Conservation (phyloP, 2,113 vertebrate species). For the Chroicocephalus ridibundus region DNA sequence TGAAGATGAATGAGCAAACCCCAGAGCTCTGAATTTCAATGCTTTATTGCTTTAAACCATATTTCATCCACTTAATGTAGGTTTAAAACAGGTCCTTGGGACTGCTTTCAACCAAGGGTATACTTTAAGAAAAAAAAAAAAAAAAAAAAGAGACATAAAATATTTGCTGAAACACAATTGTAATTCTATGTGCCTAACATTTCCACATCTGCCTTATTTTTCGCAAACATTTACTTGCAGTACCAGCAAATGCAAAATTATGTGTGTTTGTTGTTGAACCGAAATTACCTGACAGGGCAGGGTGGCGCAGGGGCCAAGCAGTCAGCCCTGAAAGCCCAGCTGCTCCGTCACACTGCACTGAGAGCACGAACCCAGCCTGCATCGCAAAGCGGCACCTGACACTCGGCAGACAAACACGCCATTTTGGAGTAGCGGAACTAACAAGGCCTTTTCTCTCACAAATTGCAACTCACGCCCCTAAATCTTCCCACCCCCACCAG, state of each 20-base stretch:
- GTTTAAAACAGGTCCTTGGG: not conserved
- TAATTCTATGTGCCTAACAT: not conserved
- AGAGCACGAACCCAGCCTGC: not conserved
- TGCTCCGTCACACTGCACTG: not conserved
- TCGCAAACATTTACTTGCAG: not conserved
- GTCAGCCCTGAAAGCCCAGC: not conserved
- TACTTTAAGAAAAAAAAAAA: not conserved
- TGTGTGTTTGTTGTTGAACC: not conserved
- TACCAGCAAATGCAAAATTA: not conserved
- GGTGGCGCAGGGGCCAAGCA: not conserved
- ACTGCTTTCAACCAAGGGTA: not conserved
- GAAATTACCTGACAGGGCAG: not conserved
- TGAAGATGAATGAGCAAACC: not conserved
- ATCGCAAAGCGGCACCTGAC: not conserved
- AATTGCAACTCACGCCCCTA: not conserved
- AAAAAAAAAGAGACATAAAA: not conserved
- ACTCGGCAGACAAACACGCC: not conserved
- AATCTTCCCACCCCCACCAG: not conserved
- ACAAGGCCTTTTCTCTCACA: not conserved
- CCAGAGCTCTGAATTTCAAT: not conserved
- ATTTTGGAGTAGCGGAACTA: not conserved
- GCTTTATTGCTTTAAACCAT: not conserved
- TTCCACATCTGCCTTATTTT: not conserved
- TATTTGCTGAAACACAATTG: not conserved
- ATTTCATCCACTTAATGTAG: not conserved